These are phyloP conservation scores for Chloebia gouldiae DNA, from an alignment of 2,113 vertebrate species.

Conservation along the genomic window DNA sequence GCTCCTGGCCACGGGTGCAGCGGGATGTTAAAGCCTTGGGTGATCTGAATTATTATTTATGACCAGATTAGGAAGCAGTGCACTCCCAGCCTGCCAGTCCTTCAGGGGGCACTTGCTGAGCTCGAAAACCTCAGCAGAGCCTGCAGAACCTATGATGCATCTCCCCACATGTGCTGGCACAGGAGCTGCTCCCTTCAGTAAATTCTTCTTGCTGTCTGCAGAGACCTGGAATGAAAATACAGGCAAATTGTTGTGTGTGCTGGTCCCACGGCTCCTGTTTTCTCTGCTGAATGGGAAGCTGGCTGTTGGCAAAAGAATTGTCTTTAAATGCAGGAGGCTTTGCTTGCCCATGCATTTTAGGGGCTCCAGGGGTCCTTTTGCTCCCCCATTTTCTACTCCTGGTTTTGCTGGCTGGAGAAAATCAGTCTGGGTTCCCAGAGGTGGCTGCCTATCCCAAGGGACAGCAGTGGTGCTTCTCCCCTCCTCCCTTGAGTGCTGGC, in stretches of 20 bases:
- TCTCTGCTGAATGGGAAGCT: background rate
- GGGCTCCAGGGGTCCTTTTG: background rate
- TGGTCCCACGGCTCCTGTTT: background rate
- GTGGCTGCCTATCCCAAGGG: background rate
- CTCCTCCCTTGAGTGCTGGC: background rate
- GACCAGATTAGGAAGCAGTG: background rate
- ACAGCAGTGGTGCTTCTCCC: fast-evolving
- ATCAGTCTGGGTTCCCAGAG: fast-evolving
- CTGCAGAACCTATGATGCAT: background rate
- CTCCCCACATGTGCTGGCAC: conserved; percentile 40
- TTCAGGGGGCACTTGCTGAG: conserved; percentile 36
- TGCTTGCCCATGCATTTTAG: background rate
- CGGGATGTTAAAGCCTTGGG: background rate
- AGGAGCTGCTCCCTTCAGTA: conserved; percentile 36
- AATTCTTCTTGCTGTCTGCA: conserved; percentile 34
- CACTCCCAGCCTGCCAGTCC: background rate
- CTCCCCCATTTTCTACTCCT: background rate
- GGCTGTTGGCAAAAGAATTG: background rate
- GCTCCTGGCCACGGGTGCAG: background rate
- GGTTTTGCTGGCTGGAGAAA: background rate
- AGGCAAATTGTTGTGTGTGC: background rate
- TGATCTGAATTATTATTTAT: conserved; percentile 23
- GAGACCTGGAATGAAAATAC: conserved; percentile 20
- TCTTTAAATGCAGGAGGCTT: background rate
- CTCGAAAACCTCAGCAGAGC: background rate